Evolutionary conservation across 2,113 vertebrate species (phyloP).

Genomic region (Penelope pileata): DNA sequence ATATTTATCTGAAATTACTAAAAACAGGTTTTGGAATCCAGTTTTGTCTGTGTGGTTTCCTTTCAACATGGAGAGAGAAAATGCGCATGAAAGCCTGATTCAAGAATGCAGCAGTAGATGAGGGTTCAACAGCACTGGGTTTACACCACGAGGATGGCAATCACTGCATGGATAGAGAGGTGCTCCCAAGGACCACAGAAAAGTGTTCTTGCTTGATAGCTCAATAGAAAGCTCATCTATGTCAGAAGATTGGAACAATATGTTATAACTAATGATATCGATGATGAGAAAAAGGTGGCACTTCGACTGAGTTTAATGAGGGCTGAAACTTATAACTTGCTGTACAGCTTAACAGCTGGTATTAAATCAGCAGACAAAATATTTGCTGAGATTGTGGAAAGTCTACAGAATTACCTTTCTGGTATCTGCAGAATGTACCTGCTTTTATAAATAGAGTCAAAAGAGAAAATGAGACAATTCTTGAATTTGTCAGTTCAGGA

Average conservation of each 20-base stretch:
- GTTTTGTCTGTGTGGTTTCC: not conserved
- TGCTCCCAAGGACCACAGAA: not conserved
- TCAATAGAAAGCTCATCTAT: not conserved
- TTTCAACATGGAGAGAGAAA: not conserved
- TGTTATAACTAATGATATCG: not conserved
- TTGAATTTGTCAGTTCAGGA: slow-evolving; percentile 15
- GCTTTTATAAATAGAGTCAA: not conserved
- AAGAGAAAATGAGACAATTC: slow-evolving; percentile 16
- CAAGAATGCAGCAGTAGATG: not conserved
- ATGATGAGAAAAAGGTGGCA: slow-evolving; percentile 4
- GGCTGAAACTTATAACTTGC: slow-evolving; percentile 6
- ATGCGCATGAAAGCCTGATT: not conserved
- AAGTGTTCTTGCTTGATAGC: not conserved
- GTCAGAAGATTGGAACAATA: not conserved
- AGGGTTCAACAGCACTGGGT: not conserved
- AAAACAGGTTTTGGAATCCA: not conserved
- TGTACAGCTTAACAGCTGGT: slow-evolving; percentile 24
- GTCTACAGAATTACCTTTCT: slow-evolving; percentile 29
- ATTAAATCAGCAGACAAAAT: slow-evolving; percentile 58
- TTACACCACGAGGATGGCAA: not conserved
- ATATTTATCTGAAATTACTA: not conserved
- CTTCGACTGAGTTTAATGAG: slow-evolving; percentile 6
- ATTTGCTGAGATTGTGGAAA: slow-evolving; percentile 53
- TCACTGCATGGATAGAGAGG: not conserved
- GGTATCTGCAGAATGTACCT: not conserved